phyloP scores from a whole-genome alignment of 2,113 vertebrate genomes.

The Festucalex cinctus region DNA sequence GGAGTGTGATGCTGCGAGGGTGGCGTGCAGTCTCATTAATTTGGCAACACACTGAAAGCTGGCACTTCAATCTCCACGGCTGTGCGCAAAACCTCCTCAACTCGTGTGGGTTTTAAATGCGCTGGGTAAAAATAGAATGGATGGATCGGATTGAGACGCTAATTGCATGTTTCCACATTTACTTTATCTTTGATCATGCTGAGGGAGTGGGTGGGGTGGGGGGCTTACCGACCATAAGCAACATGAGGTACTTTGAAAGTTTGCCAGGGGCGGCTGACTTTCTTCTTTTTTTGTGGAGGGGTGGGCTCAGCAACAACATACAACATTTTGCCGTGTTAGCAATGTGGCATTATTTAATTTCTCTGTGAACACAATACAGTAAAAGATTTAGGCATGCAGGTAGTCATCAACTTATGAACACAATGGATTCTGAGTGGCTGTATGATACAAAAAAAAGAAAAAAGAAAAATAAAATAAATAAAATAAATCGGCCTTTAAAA shows the following conservation, averaged over 20 bases:
- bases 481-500: too few species aligned
- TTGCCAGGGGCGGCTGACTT: neutral
- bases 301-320: neutral
- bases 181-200: neutral
- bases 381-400: too few species aligned
- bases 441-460: too few species aligned
- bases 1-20: constrained; percentile 34
- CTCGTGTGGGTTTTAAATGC: constrained; percentile 37
- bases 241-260: neutral
- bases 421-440: too few species aligned
- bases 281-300: neutral
- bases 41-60: constrained; percentile 46
- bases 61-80: constrained; percentile 47
- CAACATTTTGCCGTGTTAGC: neutral
- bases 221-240: neutral
- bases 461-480: too few species aligned
- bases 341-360: neutral
- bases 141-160: neutral
- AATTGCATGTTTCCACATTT: neutral
- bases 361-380: neutral
- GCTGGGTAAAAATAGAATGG: constrained; percentile 22
- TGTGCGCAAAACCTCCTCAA: constrained; percentile 25
- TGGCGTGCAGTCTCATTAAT: constrained; percentile 46
- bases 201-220: neutral
- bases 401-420: too few species aligned